A percentile compares a stretch with the other conserved stretches of the same genome.
Conservation (phyloP, 37 sponge, comb jelly and placozoan genomes). For the Hexactinellida sp. region DNA sequence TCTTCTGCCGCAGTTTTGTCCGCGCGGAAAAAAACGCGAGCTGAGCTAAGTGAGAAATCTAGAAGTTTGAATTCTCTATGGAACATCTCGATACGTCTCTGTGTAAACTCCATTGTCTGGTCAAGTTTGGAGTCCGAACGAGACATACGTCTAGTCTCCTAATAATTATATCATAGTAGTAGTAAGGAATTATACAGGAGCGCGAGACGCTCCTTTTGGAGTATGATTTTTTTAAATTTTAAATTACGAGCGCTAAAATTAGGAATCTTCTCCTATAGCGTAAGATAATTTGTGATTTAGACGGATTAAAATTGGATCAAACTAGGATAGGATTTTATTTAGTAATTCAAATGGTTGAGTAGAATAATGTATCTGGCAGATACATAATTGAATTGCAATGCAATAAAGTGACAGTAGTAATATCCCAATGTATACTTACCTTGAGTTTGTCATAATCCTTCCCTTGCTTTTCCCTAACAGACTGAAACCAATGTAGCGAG, state of each 20-base stretch:
- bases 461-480: slow-evolving; percentile 54
- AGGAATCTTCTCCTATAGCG: too few species aligned
- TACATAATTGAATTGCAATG: too few species aligned
- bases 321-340: too few species aligned
- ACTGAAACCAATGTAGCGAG: slow-evolving; percentile 92
- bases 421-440: too few species aligned
- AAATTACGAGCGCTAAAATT: too few species aligned
- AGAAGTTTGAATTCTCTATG: slow-evolving; percentile 71
- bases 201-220: too few species aligned
- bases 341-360: too few species aligned
- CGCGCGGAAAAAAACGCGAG: slow-evolving; percentile 91
- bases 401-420: too few species aligned
- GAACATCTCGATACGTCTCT: slow-evolving; percentile 65
- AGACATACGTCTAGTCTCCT: slow-evolving; percentile 9
- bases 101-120: slow-evolving; percentile 73
- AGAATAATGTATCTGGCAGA: too few species aligned
- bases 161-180: not conserved
- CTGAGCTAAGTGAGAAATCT: slow-evolving; percentile 85
- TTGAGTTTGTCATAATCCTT: slow-evolving; percentile 44
- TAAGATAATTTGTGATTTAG: too few species aligned
- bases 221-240: too few species aligned
- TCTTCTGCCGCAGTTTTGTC: slow-evolving; percentile 83
- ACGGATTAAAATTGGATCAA: too few species aligned
- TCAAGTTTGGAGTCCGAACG: slow-evolving; percentile 67
- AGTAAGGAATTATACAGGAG: not conserved